Conservation (phyloP, 2,797 vertebrate genomes). For the Hipposideros larvatus region DNA sequence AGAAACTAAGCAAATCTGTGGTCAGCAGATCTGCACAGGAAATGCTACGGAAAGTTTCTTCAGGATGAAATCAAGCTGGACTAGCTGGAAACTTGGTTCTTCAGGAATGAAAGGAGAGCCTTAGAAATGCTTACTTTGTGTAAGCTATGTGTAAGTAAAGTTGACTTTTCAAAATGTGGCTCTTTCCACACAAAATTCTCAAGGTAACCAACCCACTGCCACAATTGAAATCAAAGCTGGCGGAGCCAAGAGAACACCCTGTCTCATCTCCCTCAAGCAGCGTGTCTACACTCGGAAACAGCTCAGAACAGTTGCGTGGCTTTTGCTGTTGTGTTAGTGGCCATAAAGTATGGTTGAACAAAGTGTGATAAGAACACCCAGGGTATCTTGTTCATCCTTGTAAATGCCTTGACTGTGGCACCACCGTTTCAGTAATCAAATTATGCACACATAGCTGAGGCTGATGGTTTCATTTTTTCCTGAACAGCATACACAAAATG, state of each 20-base stretch:
- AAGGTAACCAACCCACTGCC: slow-evolving; percentile 68
- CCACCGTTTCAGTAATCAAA: neutral
- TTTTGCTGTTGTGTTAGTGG: slow-evolving; percentile 74
- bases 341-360: slow-evolving; percentile 34
- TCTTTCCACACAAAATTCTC: slow-evolving; percentile 7
- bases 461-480: neutral
- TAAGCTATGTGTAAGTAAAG: neutral
- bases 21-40: neutral
- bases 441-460: neutral
- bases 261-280: slow-evolving; percentile 71
- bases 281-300: slow-evolving; percentile 82
- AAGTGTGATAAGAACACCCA: slow-evolving; percentile 50
- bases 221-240: slow-evolving; percentile 71
- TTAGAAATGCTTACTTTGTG: neutral
- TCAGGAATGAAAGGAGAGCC: neutral
- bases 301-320: slow-evolving; percentile 82
- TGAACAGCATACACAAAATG: neutral
- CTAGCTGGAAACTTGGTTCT: neutral
- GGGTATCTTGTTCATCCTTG: slow-evolving; percentile 61
- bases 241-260: slow-evolving; percentile 68
- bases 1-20: neutral
- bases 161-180: neutral
- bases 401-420: slow-evolving; percentile 41
- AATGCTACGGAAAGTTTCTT: neutral
- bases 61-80: neutral